Conservation (phyloP, 2,888 invertebrate genomes). For the Melipona bicolor region DNA sequence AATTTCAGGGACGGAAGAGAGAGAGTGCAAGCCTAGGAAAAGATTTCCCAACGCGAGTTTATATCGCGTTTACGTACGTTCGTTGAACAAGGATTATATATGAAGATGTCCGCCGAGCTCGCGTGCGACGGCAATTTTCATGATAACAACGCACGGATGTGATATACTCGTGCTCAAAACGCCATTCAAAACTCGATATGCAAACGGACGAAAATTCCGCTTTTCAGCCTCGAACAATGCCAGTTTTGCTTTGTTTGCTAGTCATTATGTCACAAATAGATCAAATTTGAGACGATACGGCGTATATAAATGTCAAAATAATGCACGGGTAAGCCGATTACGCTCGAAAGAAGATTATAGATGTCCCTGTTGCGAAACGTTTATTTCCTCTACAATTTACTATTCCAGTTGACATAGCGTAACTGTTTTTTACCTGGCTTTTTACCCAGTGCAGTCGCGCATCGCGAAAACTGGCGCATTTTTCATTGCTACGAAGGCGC, state of each 20-base stretch:
- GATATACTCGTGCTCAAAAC: background rate
- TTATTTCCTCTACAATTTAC: constrained; percentile 32
- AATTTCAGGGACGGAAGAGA: background rate
- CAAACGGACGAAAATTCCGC: background rate
- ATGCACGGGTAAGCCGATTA: constrained; percentile 42
- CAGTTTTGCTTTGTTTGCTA: background rate
- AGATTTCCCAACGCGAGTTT: background rate
- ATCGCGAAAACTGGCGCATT: constrained; percentile 4
- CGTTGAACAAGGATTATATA: background rate
- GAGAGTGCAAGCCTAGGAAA: background rate
- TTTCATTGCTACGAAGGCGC: constrained; percentile 14
- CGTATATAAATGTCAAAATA: constrained; percentile 30
- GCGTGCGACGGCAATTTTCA: background rate
- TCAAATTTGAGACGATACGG: background rate
- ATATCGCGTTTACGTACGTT: background rate
- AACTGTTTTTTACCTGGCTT: constrained; percentile 12
- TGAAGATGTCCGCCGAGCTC: background rate
- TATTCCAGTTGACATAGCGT: constrained; percentile 13
- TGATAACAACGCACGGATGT: background rate
- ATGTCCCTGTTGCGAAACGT: constrained; percentile 16
- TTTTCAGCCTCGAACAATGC: background rate
- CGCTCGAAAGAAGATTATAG: constrained; percentile 15
- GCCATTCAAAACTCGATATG: background rate
- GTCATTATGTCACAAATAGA: background rate
- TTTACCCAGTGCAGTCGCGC: constrained; percentile 5